Conservation (phyloP, 1,140 invertebrate species). For the Araneus ventricosus region DNA sequence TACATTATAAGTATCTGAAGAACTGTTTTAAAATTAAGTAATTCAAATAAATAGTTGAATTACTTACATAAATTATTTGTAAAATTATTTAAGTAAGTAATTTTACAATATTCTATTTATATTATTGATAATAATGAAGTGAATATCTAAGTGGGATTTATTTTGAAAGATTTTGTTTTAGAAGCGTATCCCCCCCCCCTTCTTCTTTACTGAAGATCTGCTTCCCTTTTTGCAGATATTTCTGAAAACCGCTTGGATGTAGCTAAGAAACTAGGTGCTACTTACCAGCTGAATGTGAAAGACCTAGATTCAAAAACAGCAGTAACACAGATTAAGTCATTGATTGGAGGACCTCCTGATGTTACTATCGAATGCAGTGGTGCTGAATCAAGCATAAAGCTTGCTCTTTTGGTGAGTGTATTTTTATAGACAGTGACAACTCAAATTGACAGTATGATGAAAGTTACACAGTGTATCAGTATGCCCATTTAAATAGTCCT, state of each 20-base stretch:
- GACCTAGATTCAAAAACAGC: constrained; percentile 82
- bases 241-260: constrained; percentile 78
- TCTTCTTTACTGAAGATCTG: constrained; percentile 11
- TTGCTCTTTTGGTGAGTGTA: constrained; percentile 86
- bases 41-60: too few relatives aligned
- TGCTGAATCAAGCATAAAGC: constrained; percentile 87
- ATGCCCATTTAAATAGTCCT: background rate
- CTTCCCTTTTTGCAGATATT: constrained; percentile 77
- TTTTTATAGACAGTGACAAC: background rate
- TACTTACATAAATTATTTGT: too few relatives aligned
- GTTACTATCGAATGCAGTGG: constrained; percentile 94
- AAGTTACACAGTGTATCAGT: background rate
- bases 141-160: background rate
- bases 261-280: constrained; percentile 91
- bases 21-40: too few relatives aligned
- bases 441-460: too few relatives aligned
- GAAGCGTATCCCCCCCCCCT: too few relatives aligned
- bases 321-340: constrained; percentile 84
- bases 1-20: background rate
- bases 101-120: background rate
- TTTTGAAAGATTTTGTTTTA: background rate
- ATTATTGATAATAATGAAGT: background rate
- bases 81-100: too few relatives aligned
- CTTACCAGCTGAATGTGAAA: constrained; percentile 85
- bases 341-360: constrained; percentile 86